Percentiles rank a stretch among this genome's conserved stretches.
phyloP scores from a whole-genome alignment of 2,888 invertebrate genomes.

The Polymixis lichenea region DNA sequence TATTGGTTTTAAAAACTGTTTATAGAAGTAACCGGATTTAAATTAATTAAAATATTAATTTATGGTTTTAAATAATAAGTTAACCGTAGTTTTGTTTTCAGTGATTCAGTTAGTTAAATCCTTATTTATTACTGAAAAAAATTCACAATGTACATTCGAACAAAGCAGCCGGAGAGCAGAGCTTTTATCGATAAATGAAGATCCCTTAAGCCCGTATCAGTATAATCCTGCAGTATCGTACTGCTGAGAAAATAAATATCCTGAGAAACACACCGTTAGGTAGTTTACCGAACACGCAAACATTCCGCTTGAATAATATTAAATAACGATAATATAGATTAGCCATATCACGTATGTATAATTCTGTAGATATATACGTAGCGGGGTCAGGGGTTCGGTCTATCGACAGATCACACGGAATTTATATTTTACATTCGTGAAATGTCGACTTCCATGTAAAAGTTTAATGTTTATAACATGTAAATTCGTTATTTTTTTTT shows the following conservation, averaged over 20 bases:
- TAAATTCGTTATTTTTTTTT: slow-evolving; percentile 21
- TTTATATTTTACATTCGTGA: slow-evolving; percentile 41
- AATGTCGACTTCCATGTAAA: slow-evolving; percentile 40
- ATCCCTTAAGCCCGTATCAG: slow-evolving; percentile 24
- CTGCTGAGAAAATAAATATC: slow-evolving; percentile 41
- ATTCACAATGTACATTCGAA: background rate
- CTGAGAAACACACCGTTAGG: slow-evolving; percentile 39
- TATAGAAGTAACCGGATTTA: slow-evolving; percentile 16
- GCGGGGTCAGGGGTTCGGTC: slow-evolving; percentile 47
- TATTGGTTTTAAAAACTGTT: slow-evolving; percentile 22
- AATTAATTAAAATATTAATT: slow-evolving; percentile 13
- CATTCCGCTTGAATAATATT: slow-evolving; percentile 36
- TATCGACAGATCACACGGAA: slow-evolving; percentile 41
- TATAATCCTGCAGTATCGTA: slow-evolving; percentile 41
- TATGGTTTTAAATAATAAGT: background rate
- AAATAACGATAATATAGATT: slow-evolving; percentile 51
- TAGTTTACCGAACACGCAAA: slow-evolving; percentile 43
- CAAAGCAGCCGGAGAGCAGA: background rate
- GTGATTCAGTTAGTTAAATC: background rate
- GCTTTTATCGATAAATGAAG: slow-evolving; percentile 23
- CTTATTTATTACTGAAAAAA: background rate
- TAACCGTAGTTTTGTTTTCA: background rate
- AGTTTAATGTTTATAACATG: slow-evolving; percentile 21
- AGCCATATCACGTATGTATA: slow-evolving; percentile 46
- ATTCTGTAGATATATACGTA: slow-evolving; percentile 50